Conservation (phyloP, 2,797 vertebrate genomes). For the Poecilia velifera region DNA sequence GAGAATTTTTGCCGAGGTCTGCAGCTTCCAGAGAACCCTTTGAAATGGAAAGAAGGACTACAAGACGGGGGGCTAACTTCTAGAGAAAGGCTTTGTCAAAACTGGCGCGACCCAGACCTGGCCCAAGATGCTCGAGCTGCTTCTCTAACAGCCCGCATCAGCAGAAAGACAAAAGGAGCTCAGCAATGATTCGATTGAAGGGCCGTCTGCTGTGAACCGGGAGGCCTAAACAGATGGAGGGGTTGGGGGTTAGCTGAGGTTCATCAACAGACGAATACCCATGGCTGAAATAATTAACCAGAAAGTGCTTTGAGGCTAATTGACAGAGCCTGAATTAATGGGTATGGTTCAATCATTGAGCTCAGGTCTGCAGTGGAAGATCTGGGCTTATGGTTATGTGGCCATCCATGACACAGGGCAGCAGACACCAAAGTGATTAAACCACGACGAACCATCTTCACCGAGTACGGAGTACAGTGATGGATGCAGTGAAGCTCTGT, state of each 20-base stretch:
- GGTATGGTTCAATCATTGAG: slow-evolving; percentile 68
- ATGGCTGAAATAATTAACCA: slow-evolving; percentile 82
- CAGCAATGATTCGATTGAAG: slow-evolving; percentile 75
- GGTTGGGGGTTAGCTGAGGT: slow-evolving; percentile 71
- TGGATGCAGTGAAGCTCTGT: slow-evolving; percentile 47
- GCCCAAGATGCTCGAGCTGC: slow-evolving; percentile 68
- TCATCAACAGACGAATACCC: slow-evolving; percentile 69
- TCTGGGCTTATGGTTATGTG: slow-evolving; percentile 56
- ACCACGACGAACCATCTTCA: slow-evolving; percentile 58
- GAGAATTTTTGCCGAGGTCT: slow-evolving; percentile 73
- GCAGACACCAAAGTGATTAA: slow-evolving; percentile 52
- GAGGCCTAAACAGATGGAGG: slow-evolving; percentile 72
- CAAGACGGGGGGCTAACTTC: slow-evolving; percentile 56
- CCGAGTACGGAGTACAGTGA: slow-evolving; percentile 43
- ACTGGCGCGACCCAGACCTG: slow-evolving; percentile 71
- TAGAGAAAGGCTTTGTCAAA: slow-evolving; percentile 74
- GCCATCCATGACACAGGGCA: slow-evolving; percentile 30
- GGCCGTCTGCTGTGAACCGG: slow-evolving; percentile 67
- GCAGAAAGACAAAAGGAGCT: slow-evolving; percentile 77
- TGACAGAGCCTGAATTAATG: slow-evolving; percentile 75
- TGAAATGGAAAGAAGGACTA: slow-evolving; percentile 55
- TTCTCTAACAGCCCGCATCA: slow-evolving; percentile 80
- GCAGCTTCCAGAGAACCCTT: slow-evolving; percentile 66
- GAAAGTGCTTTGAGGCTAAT: slow-evolving; percentile 77
- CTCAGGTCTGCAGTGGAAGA: slow-evolving; percentile 46